These are phyloP conservation scores for Lophius americanus DNA, from an alignment of 2,797 vertebrate species.

Conservation along the genomic window DNA sequence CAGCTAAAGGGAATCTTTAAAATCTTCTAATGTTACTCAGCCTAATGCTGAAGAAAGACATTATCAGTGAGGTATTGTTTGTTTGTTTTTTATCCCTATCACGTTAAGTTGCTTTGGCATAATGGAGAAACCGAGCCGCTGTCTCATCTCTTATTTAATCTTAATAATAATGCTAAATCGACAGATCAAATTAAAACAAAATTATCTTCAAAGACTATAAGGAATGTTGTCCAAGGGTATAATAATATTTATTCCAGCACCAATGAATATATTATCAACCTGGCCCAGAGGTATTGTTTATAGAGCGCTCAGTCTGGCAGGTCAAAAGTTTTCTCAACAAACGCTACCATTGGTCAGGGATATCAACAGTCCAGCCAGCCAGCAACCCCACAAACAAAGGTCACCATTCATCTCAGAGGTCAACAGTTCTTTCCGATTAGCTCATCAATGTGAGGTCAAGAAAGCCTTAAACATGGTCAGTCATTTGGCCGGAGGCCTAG, in stretches of 20 bases:
- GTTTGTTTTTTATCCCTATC: too few relatives aligned
- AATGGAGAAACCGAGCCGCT: too few relatives aligned
- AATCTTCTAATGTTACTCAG: too few relatives aligned
- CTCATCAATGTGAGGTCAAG: constrained; percentile 67
- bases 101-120: too few relatives aligned
- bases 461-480: constrained; percentile 65
- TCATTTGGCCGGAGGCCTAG: constrained; percentile 48
- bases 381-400: constrained; percentile 62
- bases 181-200: neutral
- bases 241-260: constrained; percentile 47
- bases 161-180: neutral
- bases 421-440: constrained; percentile 68
- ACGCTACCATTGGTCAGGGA: constrained; percentile 63
- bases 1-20: too few relatives aligned
- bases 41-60: too few relatives aligned
- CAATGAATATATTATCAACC: constrained; percentile 39
- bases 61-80: too few relatives aligned
- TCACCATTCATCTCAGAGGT: constrained; percentile 74
- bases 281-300: constrained; percentile 37
- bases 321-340: constrained; percentile 78
- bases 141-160: neutral
- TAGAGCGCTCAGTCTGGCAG: constrained; percentile 43
- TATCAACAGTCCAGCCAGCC: constrained; percentile 64
- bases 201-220: constrained; percentile 11
- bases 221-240: constrained; percentile 24